Base-by-base conservation (phyloP, 2,888 invertebrate genomes). In the Ischnura elegans region DNA sequence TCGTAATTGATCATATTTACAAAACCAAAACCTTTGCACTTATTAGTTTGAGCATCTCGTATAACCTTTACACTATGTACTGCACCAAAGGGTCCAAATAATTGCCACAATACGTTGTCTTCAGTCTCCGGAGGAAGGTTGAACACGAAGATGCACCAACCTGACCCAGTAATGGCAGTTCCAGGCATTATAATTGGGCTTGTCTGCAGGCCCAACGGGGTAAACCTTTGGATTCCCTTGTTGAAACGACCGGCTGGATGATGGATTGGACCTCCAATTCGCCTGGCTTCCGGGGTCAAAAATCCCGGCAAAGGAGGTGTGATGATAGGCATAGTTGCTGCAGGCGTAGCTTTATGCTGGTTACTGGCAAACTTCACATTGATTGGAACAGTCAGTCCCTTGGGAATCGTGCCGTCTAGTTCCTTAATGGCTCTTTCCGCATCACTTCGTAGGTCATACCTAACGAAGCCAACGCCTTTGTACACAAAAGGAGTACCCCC, bases 181-280 rank as follows among this genome's bases (percentile, higher is more conserved):
- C 87, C 93, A 3, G 55, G 87, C 21, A 87, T 87, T 86, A 93
- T 86, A 10, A 96, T 87, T 25, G 87, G 95, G 95, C 95, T 95
- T 94, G 95, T 95, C 94, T 95, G 95, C 94, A 95, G 95, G 94
- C 95, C 95, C 94, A 95, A 95, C 94, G 96, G 95, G 95, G 96
- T 95, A 95, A 96, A 96, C 95, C 95, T 95, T 96, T 96, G 96
- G 96, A 97, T 96, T 96, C 97, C 96, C 96, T 97, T 97, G 97
- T 97, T 97, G 97, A 97, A 97, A 95, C 98, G 97, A 96, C 98
- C 98, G 95, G 98, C 98, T 94, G 98, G 98, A 96, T 98, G 98
- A 96, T 99, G 98, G 95, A 99, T 98, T 93, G 98, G 98, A 95
- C 98, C 98, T 94, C 98, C 98, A 96, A 98, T 98, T 95, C 98